Evolutionary conservation across 2,113 vertebrate species (phyloP), one percentile per base, ranked within the genome.

Genomic region (Hippocampus abdominalis): DNA sequence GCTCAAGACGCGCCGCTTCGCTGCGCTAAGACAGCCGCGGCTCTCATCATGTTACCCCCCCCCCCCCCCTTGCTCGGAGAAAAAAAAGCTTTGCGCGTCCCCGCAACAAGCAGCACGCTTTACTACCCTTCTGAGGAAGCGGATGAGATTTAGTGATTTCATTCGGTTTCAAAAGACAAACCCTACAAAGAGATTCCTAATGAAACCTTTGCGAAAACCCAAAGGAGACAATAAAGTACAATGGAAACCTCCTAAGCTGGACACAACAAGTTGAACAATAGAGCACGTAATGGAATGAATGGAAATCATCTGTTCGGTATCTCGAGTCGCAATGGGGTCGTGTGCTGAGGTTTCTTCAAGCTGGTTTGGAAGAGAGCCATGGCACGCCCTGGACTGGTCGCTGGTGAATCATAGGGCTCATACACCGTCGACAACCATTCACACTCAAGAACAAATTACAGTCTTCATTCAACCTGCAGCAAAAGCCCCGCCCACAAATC

Each of bases 1-100:
- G 79, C 87, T 87, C 73, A 80, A 89, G 87, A 88, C 73, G 67
- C 85, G 53, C 66, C 76, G 65, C 81, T 86, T 88, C 75, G 81
- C 78, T 75, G 74, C 76, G 67, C 79, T 81, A 88, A 85, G 84
- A 87, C 81, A 76, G 70, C 62, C 51, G 49, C 74, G 73, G 67
- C 67, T 77, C 74, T 75, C 62, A 80, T 83, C 48, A 76, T 71
- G 69, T 56, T 48, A 49, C 53, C 63, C 66, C 51, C 53, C 57
- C 68, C 53, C 63, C 66, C 51, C 53, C 57, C 68, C 51, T 21
- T 40, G 69, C 36, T 68, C 49, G 23, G 42, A 84, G 29, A 36
- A 36, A 84, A 36, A 36, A 84, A 72, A 66, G 57, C 69, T 39
- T 18, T 71, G 78, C 73, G 71, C 83, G 56, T 70, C 76, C 71